These are phyloP conservation scores for Catharus fuscescens DNA, from an alignment of 2,113 vertebrate genomes.

Conservation along the genomic window DNA sequence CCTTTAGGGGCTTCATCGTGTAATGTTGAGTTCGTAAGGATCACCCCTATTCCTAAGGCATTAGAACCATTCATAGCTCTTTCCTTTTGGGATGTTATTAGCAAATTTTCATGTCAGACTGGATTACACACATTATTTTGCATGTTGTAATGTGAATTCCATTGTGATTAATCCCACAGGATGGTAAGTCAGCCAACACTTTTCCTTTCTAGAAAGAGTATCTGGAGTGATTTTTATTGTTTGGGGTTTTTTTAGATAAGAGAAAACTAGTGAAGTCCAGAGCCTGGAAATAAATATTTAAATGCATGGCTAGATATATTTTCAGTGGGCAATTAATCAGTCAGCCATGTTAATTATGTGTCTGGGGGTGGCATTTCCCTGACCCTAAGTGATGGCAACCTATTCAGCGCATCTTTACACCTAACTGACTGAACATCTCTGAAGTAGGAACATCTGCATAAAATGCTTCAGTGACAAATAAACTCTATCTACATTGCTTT, in stretches of 20 bases:
- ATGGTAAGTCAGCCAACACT: neutral
- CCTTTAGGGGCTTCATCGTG: neutral
- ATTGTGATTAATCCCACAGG: slow-evolving; percentile 45
- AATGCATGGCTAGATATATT: slow-evolving; percentile 56
- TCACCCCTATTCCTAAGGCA: neutral
- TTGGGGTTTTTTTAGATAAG: neutral
- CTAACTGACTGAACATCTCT: slow-evolving; percentile 79
- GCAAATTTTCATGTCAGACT: slow-evolving; percentile 45
- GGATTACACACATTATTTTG: slow-evolving; percentile 39
- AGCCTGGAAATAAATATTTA: slow-evolving; percentile 49
- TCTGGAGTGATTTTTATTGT: neutral
- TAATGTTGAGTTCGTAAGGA: neutral
- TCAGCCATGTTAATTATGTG: slow-evolving; percentile 44
- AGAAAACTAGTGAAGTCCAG: slow-evolving; percentile 22
- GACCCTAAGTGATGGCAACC: slow-evolving; percentile 35
- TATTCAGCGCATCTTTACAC: slow-evolving; percentile 71
- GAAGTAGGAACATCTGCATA: slow-evolving; percentile 81
- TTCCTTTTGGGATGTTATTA: slow-evolving; percentile 51
- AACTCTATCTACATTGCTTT: slow-evolving; percentile 79
- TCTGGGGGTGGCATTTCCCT: slow-evolving; percentile 57
- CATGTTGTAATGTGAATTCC: slow-evolving; percentile 41
- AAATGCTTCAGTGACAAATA: slow-evolving; percentile 82
- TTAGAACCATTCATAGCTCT: neutral
- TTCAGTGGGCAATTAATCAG: slow-evolving; percentile 63
- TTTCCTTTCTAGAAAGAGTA: slow-evolving; percentile 45